phyloP scores from a whole-genome alignment of 2,113 vertebrate genomes.

The Sigmodon hispidus region DNA sequence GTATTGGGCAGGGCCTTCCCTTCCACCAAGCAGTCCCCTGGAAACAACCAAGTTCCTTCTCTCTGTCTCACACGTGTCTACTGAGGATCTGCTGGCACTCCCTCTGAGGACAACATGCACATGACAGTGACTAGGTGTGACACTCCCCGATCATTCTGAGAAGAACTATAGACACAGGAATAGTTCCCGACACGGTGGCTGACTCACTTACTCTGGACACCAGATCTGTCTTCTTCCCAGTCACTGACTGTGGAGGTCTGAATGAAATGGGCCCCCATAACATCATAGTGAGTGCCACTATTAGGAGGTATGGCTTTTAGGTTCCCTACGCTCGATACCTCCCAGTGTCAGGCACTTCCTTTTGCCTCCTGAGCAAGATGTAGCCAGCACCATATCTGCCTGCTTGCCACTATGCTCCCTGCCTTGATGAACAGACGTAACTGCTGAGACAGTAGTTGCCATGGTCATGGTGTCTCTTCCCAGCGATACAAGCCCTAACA shows the following conservation, averaged over 20 bases:
- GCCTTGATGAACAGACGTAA: not conserved
- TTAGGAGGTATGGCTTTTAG: not conserved
- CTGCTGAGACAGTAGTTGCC: not conserved
- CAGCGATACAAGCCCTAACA: not conserved
- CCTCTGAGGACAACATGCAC: not conserved
- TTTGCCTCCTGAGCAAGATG: not conserved
- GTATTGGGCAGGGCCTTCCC: not conserved
- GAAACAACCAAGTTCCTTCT: too few relatives aligned
- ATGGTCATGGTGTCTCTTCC: not conserved
- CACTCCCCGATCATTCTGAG: not conserved
- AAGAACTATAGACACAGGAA: accelerated
- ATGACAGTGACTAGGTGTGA: accelerated
- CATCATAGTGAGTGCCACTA: not conserved
- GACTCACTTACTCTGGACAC: accelerated
- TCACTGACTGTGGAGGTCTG: not conserved
- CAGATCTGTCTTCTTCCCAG: not conserved
- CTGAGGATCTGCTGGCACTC: too few relatives aligned
- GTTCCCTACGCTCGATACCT: not conserved
- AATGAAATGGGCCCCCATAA: not conserved
- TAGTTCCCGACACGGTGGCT: accelerated
- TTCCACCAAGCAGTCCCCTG: not conserved
- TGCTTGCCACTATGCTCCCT: not conserved
- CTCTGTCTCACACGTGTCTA: accelerated
- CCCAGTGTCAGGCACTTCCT: not conserved
- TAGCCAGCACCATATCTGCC: not conserved